Percentiles rank a stretch among this genome's conserved stretches.
These are phyloP conservation scores for Saccopteryx leptura DNA, from an alignment of 2,113 vertebrate species.

Conservation along the genomic window DNA sequence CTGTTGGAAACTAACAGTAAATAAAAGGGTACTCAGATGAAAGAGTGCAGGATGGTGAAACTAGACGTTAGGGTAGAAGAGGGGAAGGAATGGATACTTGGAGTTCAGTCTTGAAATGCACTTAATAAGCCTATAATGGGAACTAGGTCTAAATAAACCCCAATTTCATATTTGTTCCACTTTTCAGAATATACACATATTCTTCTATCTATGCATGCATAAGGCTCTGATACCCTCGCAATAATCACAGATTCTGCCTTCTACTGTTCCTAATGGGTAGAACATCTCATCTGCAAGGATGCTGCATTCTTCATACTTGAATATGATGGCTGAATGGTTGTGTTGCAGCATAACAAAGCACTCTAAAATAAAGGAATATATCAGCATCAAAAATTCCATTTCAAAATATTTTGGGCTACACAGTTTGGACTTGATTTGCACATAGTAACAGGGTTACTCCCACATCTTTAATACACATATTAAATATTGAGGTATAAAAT, in stretches of 20 bases:
- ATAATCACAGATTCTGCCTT: neutral
- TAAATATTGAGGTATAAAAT: neutral
- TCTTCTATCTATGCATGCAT: neutral
- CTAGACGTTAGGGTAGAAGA: neutral
- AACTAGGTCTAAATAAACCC: conserved; percentile 14
- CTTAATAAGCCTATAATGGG: neutral
- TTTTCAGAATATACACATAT: conserved; percentile 12
- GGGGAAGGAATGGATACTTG: neutral
- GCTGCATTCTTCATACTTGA: conserved; percentile 18
- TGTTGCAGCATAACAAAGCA: neutral
- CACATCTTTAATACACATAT: neutral
- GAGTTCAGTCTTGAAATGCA: conserved; percentile 49
- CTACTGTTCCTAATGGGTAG: neutral
- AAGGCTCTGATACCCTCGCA: neutral
- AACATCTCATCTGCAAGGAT: neutral
- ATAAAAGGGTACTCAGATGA: conserved; percentile 31
- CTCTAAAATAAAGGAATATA: neutral
- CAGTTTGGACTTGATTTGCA: neutral
- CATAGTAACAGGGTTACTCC: neutral
- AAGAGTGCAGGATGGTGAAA: conserved; percentile 2
- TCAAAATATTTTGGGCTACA: conserved; percentile 37
- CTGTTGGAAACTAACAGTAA: conserved; percentile 47
- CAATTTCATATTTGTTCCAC: neutral
- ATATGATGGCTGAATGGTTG: neutral
- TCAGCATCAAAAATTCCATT: conserved; percentile 26